Percentiles rank a stretch among this genome's conserved stretches.
These are phyloP conservation scores for Lepidurus apus DNA, from an alignment of 1,140 invertebrate genomes.

Conservation along the genomic window DNA sequence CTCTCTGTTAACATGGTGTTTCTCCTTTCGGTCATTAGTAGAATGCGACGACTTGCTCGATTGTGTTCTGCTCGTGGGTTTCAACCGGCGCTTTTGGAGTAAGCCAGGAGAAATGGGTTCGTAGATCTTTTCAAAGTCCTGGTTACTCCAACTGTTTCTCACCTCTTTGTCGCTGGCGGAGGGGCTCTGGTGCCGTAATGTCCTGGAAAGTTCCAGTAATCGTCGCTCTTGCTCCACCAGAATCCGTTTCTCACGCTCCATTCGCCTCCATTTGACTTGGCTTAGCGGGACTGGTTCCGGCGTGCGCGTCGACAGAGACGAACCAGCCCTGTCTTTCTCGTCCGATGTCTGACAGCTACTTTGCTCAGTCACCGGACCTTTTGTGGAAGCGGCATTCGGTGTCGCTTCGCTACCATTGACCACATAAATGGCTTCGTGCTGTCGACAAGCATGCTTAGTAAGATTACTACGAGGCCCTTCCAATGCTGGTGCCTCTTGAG, in stretches of 20 bases:
- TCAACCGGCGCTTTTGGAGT: background rate
- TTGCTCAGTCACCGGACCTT: no score
- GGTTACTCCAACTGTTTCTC: slow-evolving; percentile 23
- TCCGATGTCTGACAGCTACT: background rate
- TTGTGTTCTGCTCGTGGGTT: background rate
- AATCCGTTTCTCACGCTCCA: slow-evolving; percentile 32
- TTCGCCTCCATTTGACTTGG: slow-evolving; percentile 32
- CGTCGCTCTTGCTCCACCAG: slow-evolving; percentile 31
- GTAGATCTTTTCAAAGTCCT: slow-evolving; percentile 39
- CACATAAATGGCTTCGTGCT: slow-evolving; percentile 25
- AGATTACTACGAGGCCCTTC: background rate
- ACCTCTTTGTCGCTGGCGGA: background rate
- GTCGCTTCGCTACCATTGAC: slow-evolving; percentile 30
- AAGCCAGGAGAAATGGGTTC: slow-evolving; percentile 33
- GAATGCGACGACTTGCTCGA: background rate
- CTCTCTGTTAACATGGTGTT: background rate
- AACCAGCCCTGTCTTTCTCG: background rate
- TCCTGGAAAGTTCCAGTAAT: slow-evolving; percentile 26
- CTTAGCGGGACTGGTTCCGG: slow-evolving; percentile 35
- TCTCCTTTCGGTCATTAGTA: background rate
- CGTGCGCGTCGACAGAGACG: background rate
- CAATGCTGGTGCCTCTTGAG: background rate
- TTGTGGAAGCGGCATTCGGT: background rate
- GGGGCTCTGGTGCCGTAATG: background rate
- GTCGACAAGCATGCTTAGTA: background rate